Percentiles rank a stretch among this genome's conserved stretches.
Conservation (phyloP, 2,797 vertebrate species). For the Arrhamphus sclerolepis region DNA sequence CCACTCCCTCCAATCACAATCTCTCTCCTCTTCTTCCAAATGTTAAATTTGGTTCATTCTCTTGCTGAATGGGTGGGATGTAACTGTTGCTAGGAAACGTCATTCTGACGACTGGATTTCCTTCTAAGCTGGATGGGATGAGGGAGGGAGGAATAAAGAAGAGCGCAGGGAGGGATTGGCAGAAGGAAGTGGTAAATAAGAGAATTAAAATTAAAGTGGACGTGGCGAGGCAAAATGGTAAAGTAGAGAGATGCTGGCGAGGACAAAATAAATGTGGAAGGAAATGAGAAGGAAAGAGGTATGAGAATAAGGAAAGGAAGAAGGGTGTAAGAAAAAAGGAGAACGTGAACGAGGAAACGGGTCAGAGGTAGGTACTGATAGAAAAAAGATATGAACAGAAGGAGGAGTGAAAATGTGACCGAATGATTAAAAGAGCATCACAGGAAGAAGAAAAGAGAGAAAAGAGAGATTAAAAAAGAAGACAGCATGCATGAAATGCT, state of each 20-base stretch:
- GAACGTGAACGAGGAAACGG: not conserved
- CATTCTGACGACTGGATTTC: conserved; percentile 28
- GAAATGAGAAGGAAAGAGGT: not conserved
- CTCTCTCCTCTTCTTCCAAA: conserved; percentile 33
- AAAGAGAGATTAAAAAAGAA: no score
- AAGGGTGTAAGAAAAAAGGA: no score
- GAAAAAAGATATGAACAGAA: not conserved
- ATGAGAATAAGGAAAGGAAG: no score
- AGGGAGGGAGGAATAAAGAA: conserved; percentile 13
- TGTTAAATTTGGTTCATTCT: conserved; percentile 40
- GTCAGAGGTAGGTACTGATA: not conserved
- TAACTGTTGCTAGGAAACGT: conserved; percentile 71
- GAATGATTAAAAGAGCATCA: no score
- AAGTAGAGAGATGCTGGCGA: not conserved
- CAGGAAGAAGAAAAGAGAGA: no score
- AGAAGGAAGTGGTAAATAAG: not conserved
- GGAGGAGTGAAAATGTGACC: no score
- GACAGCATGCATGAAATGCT: no score
- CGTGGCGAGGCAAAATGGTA: not conserved
- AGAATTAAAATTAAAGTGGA: not conserved
- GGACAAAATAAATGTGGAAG: not conserved
- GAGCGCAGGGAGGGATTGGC: not conserved
- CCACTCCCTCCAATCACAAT: not conserved
- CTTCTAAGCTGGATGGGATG: conserved; percentile 27
- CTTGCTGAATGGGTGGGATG: conserved; percentile 38